phyloP scores from a whole-genome alignment of 1,140 invertebrate genomes.

The Probaryconus sp. region DNA sequence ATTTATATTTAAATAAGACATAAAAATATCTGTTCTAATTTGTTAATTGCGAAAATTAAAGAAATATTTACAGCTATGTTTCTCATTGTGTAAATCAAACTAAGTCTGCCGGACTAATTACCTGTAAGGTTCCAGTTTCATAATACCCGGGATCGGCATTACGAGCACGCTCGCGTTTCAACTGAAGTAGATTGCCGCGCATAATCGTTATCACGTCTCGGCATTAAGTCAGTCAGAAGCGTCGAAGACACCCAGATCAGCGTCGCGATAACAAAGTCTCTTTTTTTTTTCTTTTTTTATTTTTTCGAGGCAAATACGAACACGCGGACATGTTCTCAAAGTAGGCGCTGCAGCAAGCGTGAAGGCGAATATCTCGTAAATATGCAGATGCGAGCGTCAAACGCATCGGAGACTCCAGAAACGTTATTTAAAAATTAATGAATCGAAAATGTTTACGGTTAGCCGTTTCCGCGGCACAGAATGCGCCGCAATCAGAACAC shows the following conservation, averaged over 20 bases:
- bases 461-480: conserved; percentile 56
- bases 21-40: neutral
- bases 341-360: conserved; percentile 53
- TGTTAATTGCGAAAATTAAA: conserved; percentile 24
- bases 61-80: too few relatives aligned
- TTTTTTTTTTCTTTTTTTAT: conserved; percentile 26
- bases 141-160: conserved; percentile 10
- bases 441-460: conserved; percentile 59
- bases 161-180: conserved; percentile 20
- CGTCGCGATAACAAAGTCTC: conserved; percentile 35
- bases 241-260: conserved; percentile 36
- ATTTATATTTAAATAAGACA: too few relatives aligned
- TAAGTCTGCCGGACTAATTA: conserved; percentile 40
- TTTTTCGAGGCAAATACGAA: conserved; percentile 10
- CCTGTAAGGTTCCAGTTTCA: conserved; percentile 25
- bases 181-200: conserved; percentile 15
- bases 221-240: conserved; percentile 37
- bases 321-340: conserved; percentile 36
- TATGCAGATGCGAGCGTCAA: conserved; percentile 57
- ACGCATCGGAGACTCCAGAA: conserved; percentile 41
- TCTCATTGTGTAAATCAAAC: conserved; percentile 26
- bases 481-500: conserved; percentile 53
- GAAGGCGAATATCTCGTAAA: conserved; percentile 60
- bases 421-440: conserved; percentile 61
- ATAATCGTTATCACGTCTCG: conserved; percentile 48